A percentile compares a stretch with the other conserved stretches of the same genome.
Conservation (phyloP, 1,140 invertebrate genomes). For the Galleria mellonella region DNA sequence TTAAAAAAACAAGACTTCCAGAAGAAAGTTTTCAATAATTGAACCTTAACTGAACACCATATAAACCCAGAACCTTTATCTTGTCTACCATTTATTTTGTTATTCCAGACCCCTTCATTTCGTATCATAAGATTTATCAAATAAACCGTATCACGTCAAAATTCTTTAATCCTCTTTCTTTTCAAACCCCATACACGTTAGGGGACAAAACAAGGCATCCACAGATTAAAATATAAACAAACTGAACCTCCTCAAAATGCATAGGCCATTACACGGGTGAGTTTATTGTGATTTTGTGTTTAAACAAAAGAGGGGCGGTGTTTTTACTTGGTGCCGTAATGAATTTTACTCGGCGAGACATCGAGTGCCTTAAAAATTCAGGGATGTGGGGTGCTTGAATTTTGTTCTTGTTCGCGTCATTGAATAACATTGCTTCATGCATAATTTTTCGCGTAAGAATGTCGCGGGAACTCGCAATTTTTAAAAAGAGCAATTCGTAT, state of each 20-base stretch:
- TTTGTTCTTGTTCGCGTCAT: conserved; percentile 60
- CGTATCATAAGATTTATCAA: too few species aligned
- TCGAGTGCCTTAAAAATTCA: conserved; percentile 55
- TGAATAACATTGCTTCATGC: conserved; percentile 64
- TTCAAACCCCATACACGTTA: too few species aligned
- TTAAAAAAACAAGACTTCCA: too few species aligned
- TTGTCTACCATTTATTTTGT: too few species aligned
- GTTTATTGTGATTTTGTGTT: conserved; percentile 69
- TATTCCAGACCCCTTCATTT: too few species aligned
- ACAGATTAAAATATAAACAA: conserved; percentile 48
- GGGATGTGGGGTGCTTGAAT: conserved; percentile 42
- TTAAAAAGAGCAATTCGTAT: too few species aligned
- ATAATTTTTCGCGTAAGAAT: conserved; percentile 51
- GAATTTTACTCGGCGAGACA: conserved; percentile 63
- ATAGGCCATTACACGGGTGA: conserved; percentile 53
- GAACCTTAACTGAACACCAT: too few species aligned
- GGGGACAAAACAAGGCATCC: conserved; percentile 4
- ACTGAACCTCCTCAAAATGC: conserved; percentile 50
- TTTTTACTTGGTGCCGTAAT: conserved; percentile 53
- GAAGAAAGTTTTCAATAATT: too few species aligned
- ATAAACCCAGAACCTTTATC: too few species aligned
- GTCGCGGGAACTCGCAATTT: conserved; percentile 12
- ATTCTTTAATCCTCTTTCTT: too few species aligned
- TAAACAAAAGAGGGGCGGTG: conserved; percentile 58
- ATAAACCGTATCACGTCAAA: too few species aligned